phyloP scores from a whole-genome alignment of 2,888 invertebrate genomes.

The Noctua fimbriata region DNA sequence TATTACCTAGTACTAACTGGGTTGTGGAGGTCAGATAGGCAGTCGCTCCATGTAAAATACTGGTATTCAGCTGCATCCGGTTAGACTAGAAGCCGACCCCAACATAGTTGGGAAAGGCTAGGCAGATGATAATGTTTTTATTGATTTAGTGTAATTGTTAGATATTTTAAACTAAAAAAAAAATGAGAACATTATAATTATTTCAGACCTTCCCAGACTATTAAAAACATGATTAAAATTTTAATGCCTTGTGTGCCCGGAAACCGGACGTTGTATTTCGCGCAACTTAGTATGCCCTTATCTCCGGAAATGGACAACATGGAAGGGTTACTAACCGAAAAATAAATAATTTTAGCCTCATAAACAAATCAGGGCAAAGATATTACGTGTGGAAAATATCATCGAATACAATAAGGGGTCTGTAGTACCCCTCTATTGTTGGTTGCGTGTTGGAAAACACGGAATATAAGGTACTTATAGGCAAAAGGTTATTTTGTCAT shows the following conservation, averaged over 20 bases:
- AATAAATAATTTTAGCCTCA: constrained; percentile 52
- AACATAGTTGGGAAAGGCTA: too few species aligned
- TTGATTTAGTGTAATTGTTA: background rate
- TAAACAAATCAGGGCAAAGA: constrained; percentile 45
- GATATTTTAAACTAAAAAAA: background rate
- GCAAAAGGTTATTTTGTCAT: constrained; percentile 82
- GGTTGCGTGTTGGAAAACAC: constrained; percentile 60
- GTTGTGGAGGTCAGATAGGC: too few species aligned
- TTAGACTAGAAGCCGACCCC: too few species aligned
- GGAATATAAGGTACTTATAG: constrained; percentile 40
- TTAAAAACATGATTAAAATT: constrained; percentile 31
- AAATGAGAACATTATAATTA: background rate
- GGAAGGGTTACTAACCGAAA: constrained; percentile 51
- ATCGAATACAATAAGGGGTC: constrained; percentile 42
- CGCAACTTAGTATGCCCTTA: constrained; percentile 44
- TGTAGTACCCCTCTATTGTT: constrained; percentile 1
- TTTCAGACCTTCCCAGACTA: background rate
- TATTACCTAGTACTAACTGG: too few species aligned
- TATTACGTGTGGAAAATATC: constrained; percentile 51
- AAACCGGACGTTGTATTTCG: constrained; percentile 57
- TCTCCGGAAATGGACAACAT: constrained; percentile 52
- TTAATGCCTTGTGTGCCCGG: constrained; percentile 43
- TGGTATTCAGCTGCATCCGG: too few species aligned
- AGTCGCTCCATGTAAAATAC: too few species aligned
- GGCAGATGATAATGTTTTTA: too few species aligned